Base-by-base conservation (phyloP, 2,113 vertebrate species). In the Chaetodon trifascialis region DNA sequence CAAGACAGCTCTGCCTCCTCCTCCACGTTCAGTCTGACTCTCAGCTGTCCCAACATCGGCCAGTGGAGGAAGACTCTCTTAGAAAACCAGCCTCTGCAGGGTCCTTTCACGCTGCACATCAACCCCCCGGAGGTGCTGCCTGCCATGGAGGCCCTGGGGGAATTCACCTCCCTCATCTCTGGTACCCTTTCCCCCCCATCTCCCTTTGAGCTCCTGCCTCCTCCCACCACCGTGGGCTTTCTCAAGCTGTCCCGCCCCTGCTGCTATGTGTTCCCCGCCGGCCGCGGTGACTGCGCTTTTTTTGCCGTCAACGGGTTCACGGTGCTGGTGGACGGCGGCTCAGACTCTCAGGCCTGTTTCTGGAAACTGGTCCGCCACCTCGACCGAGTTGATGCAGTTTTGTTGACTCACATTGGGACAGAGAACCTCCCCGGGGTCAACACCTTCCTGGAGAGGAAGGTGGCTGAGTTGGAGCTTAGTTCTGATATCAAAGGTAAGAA, bases 351-450 rank as follows among this genome's bases (percentile, higher is more conserved):
- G 19, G 97, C 98, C 0, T 97, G 96, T 84, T 99, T 99, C 87
- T 99, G 98, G 98, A 99, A 98, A 89, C 94, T 99, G 91, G 97
- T 99, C 38, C 87, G 98, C n/a, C 98, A 99, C 92, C 95, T 99
- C 59, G 98, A 99, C 93, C 95, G 98, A 1, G 93, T 99, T 0
- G 98, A 99, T n/a, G 97, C 98, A 0, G 85, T 99, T 78, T 89
- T 99, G 93, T 91, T 98, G 88, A 99, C 98, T 0, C 98, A 99
- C 7, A 86, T 90, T 0, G 97, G 97, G 0, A 96, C 96, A 0
- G 98, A 99, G 88, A 99, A 97, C 91, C 95, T 99, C 49, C 97
- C 96, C 0, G 98, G 98, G 0, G 88, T 99, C 75, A 97, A 98
- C 88, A 95, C 96, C 75, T 93, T 99, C 56, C 95, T 99, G 11